Percentiles rank a stretch among this genome's conserved stretches.
These are phyloP conservation scores for Nyleta sp. DNA, from an alignment of 2,888 invertebrate species.

Conservation along the genomic window DNA sequence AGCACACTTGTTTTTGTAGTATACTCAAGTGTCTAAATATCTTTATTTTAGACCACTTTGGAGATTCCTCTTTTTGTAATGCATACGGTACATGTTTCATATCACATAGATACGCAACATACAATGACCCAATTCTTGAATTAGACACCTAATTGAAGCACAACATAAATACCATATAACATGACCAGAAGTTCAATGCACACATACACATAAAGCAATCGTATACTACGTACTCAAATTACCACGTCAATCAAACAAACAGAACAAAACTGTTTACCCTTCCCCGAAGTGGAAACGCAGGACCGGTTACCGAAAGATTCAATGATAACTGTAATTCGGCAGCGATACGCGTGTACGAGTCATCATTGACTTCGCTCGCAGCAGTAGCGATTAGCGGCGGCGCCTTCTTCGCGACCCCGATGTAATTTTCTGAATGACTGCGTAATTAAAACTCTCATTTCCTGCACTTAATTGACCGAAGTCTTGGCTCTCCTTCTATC, in stretches of 20 bases:
- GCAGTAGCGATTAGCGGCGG: conserved; percentile 69
- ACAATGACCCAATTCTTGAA: too few species aligned
- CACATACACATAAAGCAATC: too few species aligned
- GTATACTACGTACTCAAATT: neutral
- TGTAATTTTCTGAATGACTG: conserved; percentile 83
- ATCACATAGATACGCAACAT: too few species aligned
- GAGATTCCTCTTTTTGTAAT: too few species aligned
- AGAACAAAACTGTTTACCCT: conserved; percentile 6
- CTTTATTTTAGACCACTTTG: too few species aligned
- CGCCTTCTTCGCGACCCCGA: conserved; percentile 80
- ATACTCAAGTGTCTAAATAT: too few species aligned
- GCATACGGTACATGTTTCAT: too few species aligned
- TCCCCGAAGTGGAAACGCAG: conserved; percentile 3
- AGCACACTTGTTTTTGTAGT: too few species aligned
- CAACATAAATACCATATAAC: too few species aligned
- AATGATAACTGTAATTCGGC: conserved; percentile 57
- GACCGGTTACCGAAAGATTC: conserved; percentile 38
- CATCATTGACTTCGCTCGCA: conserved; percentile 63
- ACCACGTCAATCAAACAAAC: conserved; percentile 12
- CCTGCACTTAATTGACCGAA: conserved; percentile 83
- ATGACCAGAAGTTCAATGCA: too few species aligned
- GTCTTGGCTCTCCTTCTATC: conserved; percentile 75
- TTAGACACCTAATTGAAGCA: too few species aligned
- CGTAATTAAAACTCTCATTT: conserved; percentile 83
- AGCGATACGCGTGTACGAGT: conserved; percentile 61